Evolutionary conservation across 2,888 invertebrate genomes (phyloP).

Genomic region (Watsonalla binaria): DNA sequence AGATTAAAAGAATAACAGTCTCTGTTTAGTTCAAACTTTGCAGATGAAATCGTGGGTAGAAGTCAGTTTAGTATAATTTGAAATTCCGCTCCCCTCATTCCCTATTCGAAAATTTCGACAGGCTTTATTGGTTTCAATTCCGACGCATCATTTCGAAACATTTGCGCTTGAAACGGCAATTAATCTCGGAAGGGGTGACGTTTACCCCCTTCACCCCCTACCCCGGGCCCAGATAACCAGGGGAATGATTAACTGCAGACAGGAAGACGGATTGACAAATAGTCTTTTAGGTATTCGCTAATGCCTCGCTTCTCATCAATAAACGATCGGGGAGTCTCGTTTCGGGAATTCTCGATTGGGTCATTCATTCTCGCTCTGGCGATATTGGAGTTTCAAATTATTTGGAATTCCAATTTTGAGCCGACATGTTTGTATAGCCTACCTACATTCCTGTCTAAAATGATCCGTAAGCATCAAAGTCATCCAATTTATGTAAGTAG

Average conservation of each 20-base stretch:
- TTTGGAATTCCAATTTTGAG: neutral
- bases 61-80: neutral
- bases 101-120: constrained; percentile 9
- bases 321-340: constrained; percentile 46
- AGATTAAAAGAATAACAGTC: too few species aligned
- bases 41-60: neutral
- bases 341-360: constrained; percentile 15
- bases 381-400: neutral
- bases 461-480: too few species aligned
- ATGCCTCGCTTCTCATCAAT: constrained; percentile 69
- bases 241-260: constrained; percentile 75
- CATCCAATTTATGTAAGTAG: too few species aligned
- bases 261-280: constrained; percentile 78
- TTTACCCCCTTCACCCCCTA: constrained; percentile 23
- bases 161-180: constrained; percentile 56
- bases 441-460: too few species aligned
- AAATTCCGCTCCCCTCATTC: constrained; percentile 11
- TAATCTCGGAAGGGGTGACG: constrained; percentile 72
- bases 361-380: constrained; percentile 2
- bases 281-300: constrained; percentile 77
- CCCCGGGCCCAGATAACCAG: constrained; percentile 51
- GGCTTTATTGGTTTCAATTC: constrained; percentile 46
- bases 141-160: constrained; percentile 59
- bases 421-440: too few species aligned
- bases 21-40: too few species aligned